Base-by-base conservation (phyloP, 2,113 vertebrate species). In the Lethenteron camtschaticum region DNA sequence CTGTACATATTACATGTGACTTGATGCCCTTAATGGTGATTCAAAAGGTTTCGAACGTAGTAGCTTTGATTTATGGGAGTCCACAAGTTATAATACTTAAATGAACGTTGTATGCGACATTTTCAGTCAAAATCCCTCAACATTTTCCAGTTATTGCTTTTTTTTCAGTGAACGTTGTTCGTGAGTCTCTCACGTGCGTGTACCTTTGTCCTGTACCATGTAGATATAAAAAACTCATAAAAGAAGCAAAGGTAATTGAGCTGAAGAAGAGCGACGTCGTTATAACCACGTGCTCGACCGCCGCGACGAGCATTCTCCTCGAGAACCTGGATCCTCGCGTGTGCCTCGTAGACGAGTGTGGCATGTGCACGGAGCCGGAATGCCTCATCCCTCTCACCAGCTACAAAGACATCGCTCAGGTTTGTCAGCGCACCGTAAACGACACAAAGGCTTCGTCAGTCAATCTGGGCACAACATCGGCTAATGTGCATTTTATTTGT, bases 341-440 rank as follows among this genome's bases (percentile, higher is more conserved):
- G 76, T 77, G 89, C 58, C 79, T 94, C 55, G 78, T 90, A 0
- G 89, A 94, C 0, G 87, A 91, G 76, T 86, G 86, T 2, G 86
- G 77, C 69, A 89, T 91, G 87, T 84, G 85, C 77, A 89, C 87
- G 0, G 88, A 91, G 74, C 88, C 89, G 0, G 86, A 94, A 75
- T 80, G 85, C 4, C 81, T 91, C 72, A 84, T 90, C 70, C 88
- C 88, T 2, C 73, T 90, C 68, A 88, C 86, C 71, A 78, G 71
- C 76, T 82, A 86, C 74, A 0, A 0, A 0, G 9, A 1, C 1
- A 79, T 78, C 0, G 77, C 87, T 69, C 86, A 86, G 84, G 88
- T 89, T 55, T 70, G 77, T 13, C 11, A 41, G 41, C 5, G 6
- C 41, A 41, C 41, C 41, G 41, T 41, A 41, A 41, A 41, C 41